Evolutionary conservation across 1,140 invertebrate species (phyloP).

Genomic region (Eurosta solidaginis): DNA sequence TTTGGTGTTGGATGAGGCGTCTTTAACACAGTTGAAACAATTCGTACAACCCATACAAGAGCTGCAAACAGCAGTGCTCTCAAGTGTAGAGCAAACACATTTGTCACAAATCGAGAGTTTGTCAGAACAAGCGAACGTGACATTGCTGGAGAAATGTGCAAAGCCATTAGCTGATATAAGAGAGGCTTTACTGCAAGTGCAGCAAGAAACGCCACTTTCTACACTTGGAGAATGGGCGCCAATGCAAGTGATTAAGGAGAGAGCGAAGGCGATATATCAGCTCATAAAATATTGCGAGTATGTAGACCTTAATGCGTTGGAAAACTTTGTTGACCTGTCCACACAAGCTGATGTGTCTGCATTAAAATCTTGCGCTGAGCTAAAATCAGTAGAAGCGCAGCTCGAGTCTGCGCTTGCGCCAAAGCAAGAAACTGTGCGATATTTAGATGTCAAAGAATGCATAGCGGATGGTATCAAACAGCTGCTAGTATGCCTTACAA

Average conservation of each 20-base stretch:
- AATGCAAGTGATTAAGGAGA: constrained; percentile 12
- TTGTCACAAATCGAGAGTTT: constrained; percentile 36
- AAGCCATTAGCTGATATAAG: constrained; percentile 54
- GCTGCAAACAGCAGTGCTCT: constrained; percentile 38
- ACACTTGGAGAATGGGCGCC: constrained; percentile 25
- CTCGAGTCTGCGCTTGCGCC: constrained; percentile 31
- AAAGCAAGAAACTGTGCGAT: constrained; percentile 32
- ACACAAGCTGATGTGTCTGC: constrained; percentile 50
- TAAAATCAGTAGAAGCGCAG: constrained; percentile 50
- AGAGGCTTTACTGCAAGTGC: constrained; percentile 45
- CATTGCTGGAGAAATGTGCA: constrained; percentile 46
- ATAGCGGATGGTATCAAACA: constrained; percentile 53
- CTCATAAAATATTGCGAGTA: constrained; percentile 46
- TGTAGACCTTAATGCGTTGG: constrained; percentile 43
- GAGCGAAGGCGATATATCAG: constrained; percentile 31
- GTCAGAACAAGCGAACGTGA: constrained; percentile 33
- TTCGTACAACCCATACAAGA: constrained; percentile 36
- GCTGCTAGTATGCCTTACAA: constrained; percentile 45
- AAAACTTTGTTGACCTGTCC: constrained; percentile 49
- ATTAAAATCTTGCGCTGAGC: constrained; percentile 56
- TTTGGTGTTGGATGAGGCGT: constrained; percentile 17
- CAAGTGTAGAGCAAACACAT: constrained; percentile 33
- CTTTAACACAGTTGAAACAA: constrained; percentile 15
- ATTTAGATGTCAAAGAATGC: constrained; percentile 47
- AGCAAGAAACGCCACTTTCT: constrained; percentile 42